These are phyloP conservation scores for Drosophila erecta DNA, from an alignment of 1,140 invertebrate genomes.

Conservation along the genomic window DNA sequence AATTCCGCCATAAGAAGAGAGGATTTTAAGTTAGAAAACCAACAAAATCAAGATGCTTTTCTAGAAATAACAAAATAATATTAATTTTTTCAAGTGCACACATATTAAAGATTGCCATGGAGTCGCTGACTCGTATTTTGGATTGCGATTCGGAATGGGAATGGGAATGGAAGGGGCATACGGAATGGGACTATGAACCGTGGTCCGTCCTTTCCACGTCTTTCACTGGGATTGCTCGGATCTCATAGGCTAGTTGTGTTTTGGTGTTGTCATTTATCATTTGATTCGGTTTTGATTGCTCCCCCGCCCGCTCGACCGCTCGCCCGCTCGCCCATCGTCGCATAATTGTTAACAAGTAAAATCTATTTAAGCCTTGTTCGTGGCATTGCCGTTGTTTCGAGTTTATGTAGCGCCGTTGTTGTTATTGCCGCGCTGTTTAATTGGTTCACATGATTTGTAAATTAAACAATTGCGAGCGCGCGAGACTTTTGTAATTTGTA, in stretches of 20 bases:
- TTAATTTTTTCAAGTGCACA: slow-evolving; percentile 9
- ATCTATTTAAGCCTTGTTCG: slow-evolving; percentile 81
- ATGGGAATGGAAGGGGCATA: slow-evolving; percentile 5
- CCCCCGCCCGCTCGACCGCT: slow-evolving; percentile 34
- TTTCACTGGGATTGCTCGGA: slow-evolving; percentile 30
- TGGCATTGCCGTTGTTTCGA: slow-evolving; percentile 31
- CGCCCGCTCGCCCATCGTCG: slow-evolving; percentile 11
- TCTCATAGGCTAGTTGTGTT: slow-evolving; percentile 75
- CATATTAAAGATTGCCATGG: slow-evolving; percentile 38
- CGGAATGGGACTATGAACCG: slow-evolving; percentile 11
- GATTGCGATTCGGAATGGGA: slow-evolving; percentile 30
- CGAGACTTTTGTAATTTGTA: slow-evolving; percentile 73
- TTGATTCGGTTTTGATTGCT: slow-evolving; percentile 78
- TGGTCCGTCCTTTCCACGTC: slow-evolving; percentile 14
- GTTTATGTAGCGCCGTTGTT: slow-evolving; percentile 25
- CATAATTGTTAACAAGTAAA: slow-evolving; percentile 82
- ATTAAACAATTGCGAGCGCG: slow-evolving; percentile 80
- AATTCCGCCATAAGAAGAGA: too few relatives aligned
- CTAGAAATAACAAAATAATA: neutral
- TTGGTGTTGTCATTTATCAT: slow-evolving; percentile 84
- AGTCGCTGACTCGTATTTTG: slow-evolving; percentile 31
- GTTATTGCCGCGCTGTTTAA: slow-evolving; percentile 60
- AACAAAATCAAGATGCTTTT: too few relatives aligned
- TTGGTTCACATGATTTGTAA: slow-evolving; percentile 84
- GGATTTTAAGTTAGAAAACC: too few relatives aligned